Conservation (phyloP, 2,797 vertebrate species). For the Chloroceryle inda region DNA sequence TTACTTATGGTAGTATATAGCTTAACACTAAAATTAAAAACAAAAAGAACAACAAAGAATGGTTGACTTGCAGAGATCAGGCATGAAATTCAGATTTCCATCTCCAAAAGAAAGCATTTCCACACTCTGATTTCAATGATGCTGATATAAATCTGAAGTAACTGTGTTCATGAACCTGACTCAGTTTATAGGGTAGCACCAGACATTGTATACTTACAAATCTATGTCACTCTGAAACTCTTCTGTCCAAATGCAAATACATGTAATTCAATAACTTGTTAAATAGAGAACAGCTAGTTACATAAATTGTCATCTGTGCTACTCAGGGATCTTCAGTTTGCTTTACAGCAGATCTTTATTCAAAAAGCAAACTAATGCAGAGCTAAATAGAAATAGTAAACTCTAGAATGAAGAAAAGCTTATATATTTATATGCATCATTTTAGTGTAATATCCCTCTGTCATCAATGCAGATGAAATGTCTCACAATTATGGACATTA, state of each 20-base stretch:
- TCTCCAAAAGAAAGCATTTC: not conserved
- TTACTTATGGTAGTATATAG: not conserved
- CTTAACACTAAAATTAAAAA: constrained; percentile 11
- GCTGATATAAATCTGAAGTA: not conserved
- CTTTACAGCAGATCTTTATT: not conserved
- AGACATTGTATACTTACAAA: not conserved
- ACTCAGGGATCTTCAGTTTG: not conserved
- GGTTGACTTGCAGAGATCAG: not conserved
- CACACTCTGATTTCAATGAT: not conserved
- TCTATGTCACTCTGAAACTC: not conserved
- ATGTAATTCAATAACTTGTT: not conserved
- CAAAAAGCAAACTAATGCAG: not conserved
- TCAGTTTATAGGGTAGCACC: not conserved
- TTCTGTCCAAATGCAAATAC: not conserved
- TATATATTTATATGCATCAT: not conserved
- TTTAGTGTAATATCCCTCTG: not conserved
- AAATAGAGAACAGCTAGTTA: not conserved
- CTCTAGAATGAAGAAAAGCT: not conserved
- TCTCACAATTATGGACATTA: not conserved
- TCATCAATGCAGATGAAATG: not conserved
- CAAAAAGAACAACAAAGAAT: not conserved
- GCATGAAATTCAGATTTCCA: not conserved
- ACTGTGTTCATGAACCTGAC: not conserved
- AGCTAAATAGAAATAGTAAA: not conserved
- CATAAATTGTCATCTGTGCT: not conserved